These are phyloP conservation scores for Aleiodes sp. DNA, from an alignment of 1,140 invertebrate species.

Conservation along the genomic window DNA sequence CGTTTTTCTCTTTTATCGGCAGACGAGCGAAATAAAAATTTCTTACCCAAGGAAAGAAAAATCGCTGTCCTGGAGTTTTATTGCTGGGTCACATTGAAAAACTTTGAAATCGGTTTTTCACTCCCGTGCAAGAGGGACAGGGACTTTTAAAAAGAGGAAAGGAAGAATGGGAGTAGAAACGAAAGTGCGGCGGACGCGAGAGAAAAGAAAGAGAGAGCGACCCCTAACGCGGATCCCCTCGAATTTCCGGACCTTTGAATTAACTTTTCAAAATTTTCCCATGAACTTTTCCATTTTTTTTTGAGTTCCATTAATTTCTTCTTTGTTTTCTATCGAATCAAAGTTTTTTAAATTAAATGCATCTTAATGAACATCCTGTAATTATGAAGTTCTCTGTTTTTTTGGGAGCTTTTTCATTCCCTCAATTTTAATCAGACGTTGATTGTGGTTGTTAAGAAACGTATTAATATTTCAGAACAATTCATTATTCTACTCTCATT, in stretches of 20 bases:
- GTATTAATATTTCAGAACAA: too few species aligned
- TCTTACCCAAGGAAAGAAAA: neutral
- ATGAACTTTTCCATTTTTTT: neutral
- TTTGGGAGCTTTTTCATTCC: too few species aligned
- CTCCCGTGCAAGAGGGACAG: neutral
- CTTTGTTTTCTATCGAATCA: neutral
- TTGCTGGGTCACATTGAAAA: slow-evolving; percentile 28
- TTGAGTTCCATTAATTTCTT: neutral
- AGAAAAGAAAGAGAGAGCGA: neutral
- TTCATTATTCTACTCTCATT: too few species aligned
- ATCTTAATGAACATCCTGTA: too few species aligned
- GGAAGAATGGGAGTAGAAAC: neutral
- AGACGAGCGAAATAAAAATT: slow-evolving; percentile 1
- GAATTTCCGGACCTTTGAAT: slow-evolving; percentile 22
- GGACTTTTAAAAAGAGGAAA: neutral
- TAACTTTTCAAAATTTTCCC: slow-evolving; percentile 18
- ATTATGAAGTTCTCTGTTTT: too few species aligned
- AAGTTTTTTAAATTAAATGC: slow-evolving; percentile 3
- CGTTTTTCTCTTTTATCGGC: slow-evolving; percentile 3
- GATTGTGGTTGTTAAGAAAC: too few species aligned
- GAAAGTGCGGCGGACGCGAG: neutral
- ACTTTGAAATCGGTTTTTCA: slow-evolving; percentile 25
- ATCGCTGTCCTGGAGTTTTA: slow-evolving; percentile 18
- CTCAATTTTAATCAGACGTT: too few species aligned
- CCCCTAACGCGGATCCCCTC: neutral